phyloP scores from a whole-genome alignment of 2,113 vertebrate genomes.

The Clarias macrocephalus region DNA sequence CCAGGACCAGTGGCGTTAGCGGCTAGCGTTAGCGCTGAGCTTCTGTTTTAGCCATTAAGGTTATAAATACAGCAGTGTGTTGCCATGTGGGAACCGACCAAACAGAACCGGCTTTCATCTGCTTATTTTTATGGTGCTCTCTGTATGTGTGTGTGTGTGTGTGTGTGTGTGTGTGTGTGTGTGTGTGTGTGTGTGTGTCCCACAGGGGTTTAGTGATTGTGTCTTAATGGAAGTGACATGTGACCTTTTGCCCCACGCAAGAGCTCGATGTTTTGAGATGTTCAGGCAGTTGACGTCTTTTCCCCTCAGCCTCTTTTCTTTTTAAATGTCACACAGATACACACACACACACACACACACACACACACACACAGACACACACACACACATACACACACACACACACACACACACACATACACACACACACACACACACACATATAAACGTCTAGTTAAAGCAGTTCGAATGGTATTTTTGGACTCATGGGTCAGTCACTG shows the following conservation, averaged over 20 bases:
- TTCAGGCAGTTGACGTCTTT: slow-evolving; percentile 45
- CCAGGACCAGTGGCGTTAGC: not conserved
- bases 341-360: not conserved
- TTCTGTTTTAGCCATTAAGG: slow-evolving; percentile 72
- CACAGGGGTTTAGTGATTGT: slow-evolving; percentile 64
- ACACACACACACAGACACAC: slow-evolving; percentile 44
- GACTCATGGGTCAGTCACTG: slow-evolving; percentile 70
- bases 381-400: slow-evolving; percentile 35
- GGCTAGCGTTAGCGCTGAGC: slow-evolving; percentile 16
- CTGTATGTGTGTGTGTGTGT: slow-evolving; percentile 59
- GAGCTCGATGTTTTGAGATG: slow-evolving; percentile 52
- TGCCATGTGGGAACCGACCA: not conserved
- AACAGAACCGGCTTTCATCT: slow-evolving; percentile 19
- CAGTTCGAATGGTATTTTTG: slow-evolving; percentile 67
- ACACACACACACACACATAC: slow-evolving; percentile 43
- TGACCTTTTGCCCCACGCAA: slow-evolving; percentile 63
- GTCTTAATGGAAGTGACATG: slow-evolving; percentile 73
- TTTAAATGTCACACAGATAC: slow-evolving; percentile 65
- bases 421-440: slow-evolving; percentile 36
- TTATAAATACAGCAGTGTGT: slow-evolving; percentile 65
- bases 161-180: slow-evolving; percentile 49
- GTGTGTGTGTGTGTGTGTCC: slow-evolving; percentile 65
- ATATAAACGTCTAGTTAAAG: slow-evolving; percentile 20
- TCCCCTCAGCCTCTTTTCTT: slow-evolving; percentile 12
- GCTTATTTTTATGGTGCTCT: not conserved